These are phyloP conservation scores for Chanos chanos DNA, from an alignment of 2,797 vertebrate genomes.

Conservation along the genomic window DNA sequence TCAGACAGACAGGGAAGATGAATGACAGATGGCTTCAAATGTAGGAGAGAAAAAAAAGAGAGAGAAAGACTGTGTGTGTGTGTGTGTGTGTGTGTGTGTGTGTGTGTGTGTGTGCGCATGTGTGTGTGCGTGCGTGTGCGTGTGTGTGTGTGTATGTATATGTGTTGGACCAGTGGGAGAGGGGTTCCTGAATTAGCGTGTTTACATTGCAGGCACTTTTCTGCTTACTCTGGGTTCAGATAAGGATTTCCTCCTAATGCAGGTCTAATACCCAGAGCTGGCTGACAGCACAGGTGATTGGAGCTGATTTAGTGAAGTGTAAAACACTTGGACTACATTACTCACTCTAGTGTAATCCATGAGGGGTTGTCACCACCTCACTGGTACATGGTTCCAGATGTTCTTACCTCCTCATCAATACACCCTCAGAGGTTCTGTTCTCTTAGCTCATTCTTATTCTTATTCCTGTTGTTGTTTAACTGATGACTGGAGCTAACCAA, in stretches of 20 bases:
- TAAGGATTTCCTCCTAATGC: constrained; percentile 44
- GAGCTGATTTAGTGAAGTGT: constrained; percentile 32
- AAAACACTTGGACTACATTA: constrained; percentile 27
- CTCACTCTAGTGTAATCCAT: constrained; percentile 29
- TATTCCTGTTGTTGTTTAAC: no score
- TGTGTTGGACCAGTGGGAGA: no score
- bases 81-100: neutral
- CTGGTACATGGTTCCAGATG: constrained; percentile 33
- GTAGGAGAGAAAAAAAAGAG: no score
- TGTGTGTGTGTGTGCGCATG: constrained; percentile 1
- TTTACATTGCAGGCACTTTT: constrained; percentile 45
- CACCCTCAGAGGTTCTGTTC: no score
- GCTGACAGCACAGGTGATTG: constrained; percentile 34
- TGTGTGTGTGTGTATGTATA: neutral
- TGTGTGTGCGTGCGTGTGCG: constrained; percentile 7
- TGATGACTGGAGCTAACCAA: no score
- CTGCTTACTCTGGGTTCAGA: constrained; percentile 43
- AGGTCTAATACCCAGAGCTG: constrained; percentile 32
- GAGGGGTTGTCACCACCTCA: constrained; percentile 47
- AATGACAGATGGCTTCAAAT: no score
- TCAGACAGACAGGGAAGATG: no score
- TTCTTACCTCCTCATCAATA: constrained; percentile 12
- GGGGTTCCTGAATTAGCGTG: constrained; percentile 36
- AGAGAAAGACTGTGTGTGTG: neutral
- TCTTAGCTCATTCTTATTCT: no score